phyloP scores from a whole-genome alignment of 2,797 vertebrate species.

The Telmatherina bonti region DNA sequence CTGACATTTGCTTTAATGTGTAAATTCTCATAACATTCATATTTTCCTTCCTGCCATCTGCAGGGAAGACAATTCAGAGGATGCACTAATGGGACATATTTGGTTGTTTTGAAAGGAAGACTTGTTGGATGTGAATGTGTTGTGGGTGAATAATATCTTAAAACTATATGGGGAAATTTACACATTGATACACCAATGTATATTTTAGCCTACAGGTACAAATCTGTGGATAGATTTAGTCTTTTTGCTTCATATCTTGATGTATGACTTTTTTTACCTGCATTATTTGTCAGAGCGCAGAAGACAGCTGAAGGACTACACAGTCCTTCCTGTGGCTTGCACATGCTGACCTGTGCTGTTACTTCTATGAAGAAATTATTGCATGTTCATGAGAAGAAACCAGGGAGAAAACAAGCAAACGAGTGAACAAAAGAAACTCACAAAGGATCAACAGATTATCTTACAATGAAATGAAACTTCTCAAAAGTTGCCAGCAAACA shows the following conservation, averaged over 20 bases:
- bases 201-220: neutral
- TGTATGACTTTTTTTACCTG: neutral
- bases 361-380: constrained; percentile 10
- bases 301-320: neutral
- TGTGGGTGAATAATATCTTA: neutral
- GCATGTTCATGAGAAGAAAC: constrained; percentile 5
- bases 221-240: neutral
- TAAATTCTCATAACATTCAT: neutral
- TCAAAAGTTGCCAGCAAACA: neutral
- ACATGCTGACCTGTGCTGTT: constrained; percentile 8
- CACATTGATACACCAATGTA: neutral
- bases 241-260: neutral
- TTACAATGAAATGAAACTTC: neutral
- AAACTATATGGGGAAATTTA: neutral
- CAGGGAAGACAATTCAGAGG: neutral
- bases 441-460: constrained; percentile 3
- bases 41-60: neutral
- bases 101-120: neutral
- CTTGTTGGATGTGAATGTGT: neutral
- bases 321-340: neutral
- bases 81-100: neutral
- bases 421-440: too few species aligned
- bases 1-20: neutral
- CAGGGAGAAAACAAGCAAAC: neutral
- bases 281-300: neutral